Percentiles rank a stretch among this genome's conserved stretches.
These are phyloP conservation scores for Rhinichthys osculus DNA, from an alignment of 2,797 vertebrate genomes.

Conservation along the genomic window DNA sequence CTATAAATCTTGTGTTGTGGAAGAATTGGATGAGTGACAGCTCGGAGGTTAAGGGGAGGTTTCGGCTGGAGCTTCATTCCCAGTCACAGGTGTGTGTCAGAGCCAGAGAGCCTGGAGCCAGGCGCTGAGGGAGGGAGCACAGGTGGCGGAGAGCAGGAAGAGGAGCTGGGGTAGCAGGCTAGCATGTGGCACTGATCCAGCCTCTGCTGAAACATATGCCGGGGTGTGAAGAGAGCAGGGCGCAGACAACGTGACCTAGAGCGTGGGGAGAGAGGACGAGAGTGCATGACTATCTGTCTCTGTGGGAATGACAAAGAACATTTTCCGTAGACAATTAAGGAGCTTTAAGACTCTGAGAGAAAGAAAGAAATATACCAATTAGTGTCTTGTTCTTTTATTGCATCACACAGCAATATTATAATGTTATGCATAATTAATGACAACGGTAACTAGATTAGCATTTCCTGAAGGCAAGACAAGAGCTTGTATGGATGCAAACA, in stretches of 20 bases:
- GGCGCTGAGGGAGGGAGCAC: conserved; percentile 73
- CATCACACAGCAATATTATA: neutral
- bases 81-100: conserved; percentile 63
- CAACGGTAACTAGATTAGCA: neutral
- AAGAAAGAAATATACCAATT: neutral
- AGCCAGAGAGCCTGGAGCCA: conserved; percentile 51
- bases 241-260: conserved; percentile 43
- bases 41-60: conserved; percentile 38
- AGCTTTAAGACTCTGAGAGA: neutral
- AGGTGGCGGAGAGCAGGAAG: conserved; percentile 78
- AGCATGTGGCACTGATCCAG: conserved; percentile 82
- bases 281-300: conserved; percentile 37
- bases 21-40: conserved; percentile 55
- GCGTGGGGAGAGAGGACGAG: conserved; percentile 34
- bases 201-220: conserved; percentile 78
- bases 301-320: conserved; percentile 11
- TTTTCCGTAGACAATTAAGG: conserved; percentile 2
- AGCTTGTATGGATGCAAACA: neutral
- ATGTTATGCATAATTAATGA: neutral
- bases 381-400: neutral
- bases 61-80: conserved; percentile 48
- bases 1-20: conserved; percentile 23
- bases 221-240: conserved; percentile 57
- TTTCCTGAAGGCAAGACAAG: neutral
- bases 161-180: conserved; percentile 74